Conservation (phyloP, 2,113 vertebrate species). For the Balaenoptera acutorostrata region DNA sequence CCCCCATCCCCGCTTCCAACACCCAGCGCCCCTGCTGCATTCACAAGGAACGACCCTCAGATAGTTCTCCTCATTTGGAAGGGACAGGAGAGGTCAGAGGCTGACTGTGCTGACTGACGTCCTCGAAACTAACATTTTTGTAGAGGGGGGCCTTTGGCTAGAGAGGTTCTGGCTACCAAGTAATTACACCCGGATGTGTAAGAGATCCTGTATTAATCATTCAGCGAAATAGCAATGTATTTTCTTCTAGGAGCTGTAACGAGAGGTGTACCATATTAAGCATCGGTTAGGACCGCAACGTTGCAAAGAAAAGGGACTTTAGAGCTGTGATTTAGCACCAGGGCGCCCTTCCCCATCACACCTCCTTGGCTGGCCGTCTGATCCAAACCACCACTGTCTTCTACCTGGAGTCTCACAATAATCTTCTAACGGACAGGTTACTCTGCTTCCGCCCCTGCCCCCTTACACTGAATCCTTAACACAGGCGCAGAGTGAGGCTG, state of each 20-base stretch:
- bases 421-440: neutral
- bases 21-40: fast-evolving
- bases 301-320: neutral
- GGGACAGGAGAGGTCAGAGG: neutral
- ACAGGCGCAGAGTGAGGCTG: fast-evolving
- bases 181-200: too few relatives aligned
- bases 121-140: too few relatives aligned
- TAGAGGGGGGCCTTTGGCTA: fast-evolving
- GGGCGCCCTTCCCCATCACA: neutral
- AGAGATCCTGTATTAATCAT: neutral
- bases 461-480: neutral
- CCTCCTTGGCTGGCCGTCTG: neutral
- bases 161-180: neutral
- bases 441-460: fast-evolving
- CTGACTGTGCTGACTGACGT: fast-evolving
- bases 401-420: fast-evolving
- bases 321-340: neutral
- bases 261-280: too few relatives aligned
- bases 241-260: neutral
- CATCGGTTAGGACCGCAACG: fast-evolving
- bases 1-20: neutral
- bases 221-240: fast-evolving
- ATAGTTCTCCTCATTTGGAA: neutral
- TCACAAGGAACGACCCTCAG: fast-evolving
- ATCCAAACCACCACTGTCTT: fast-evolving